Evolutionary conservation across 2,113 vertebrate genomes (phyloP).

Genomic region (Hydropotes inermis): DNA sequence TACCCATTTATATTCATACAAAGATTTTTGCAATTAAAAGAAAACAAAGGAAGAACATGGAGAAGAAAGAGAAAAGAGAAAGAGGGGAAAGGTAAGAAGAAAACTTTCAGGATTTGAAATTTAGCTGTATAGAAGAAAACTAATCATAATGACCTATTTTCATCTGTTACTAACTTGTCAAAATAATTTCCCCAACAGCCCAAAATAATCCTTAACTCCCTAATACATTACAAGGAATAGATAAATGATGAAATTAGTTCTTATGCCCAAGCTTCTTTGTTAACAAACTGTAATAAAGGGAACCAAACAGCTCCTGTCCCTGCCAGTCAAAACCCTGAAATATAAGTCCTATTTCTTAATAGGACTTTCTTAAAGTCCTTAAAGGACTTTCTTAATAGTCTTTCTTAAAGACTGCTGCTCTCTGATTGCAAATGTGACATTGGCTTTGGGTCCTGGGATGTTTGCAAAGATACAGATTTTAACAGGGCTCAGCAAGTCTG

Average conservation of each 20-base stretch:
- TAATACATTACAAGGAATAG: neutral
- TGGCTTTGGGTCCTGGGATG: neutral
- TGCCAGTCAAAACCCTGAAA: neutral
- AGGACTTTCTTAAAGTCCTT: too few species aligned
- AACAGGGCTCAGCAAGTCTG: neutral
- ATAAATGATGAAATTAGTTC: neutral
- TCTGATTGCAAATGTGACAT: neutral
- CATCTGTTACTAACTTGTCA: neutral
- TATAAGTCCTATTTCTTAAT: neutral
- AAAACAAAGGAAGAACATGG: neutral
- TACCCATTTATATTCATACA: neutral
- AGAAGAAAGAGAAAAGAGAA: neutral
- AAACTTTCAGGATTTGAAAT: neutral
- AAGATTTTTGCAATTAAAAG: neutral
- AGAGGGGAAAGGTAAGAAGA: neutral
- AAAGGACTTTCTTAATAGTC: too few species aligned
- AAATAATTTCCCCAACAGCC: neutral
- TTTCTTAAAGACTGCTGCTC: neutral
- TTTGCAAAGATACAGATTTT: neutral
- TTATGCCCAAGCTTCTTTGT: neutral
- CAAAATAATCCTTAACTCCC: neutral
- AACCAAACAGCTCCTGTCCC: neutral
- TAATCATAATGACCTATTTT: neutral
- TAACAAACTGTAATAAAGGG: constrained; percentile 3
- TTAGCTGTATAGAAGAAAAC: neutral